A percentile compares a stretch with the other conserved stretches of the same genome.
Evolutionary conservation across 2,888 invertebrate genomes (phyloP).

Genomic region (Amphipoea lucens): DNA sequence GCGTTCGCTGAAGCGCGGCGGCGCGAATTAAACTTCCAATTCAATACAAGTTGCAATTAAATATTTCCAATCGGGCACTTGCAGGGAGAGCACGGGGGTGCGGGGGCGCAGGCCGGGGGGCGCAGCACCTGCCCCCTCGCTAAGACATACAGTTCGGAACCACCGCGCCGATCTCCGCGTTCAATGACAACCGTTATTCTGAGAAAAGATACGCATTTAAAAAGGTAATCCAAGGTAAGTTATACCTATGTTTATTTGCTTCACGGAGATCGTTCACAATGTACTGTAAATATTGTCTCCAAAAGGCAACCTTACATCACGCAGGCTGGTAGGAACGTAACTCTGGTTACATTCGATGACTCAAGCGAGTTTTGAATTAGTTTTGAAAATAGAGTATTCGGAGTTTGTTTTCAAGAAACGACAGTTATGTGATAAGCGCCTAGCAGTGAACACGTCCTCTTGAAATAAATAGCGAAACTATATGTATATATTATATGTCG

Average conservation of each 20-base stretch:
- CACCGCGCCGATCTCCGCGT: background rate
- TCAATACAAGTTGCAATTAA: constrained; percentile 44
- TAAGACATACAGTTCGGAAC: background rate
- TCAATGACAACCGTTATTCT: background rate
- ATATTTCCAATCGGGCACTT: constrained; percentile 32
- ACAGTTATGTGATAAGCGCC: too few relatives aligned
- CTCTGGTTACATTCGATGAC: background rate
- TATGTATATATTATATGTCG: too few relatives aligned
- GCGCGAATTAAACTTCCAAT: constrained; percentile 19
- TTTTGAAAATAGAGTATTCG: too few relatives aligned
- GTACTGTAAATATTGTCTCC: background rate
- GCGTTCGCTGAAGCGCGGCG: constrained; percentile 6
- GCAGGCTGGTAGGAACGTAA: background rate
- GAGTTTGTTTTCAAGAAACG: too few relatives aligned
- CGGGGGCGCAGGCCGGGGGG: background rate
- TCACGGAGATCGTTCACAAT: background rate
- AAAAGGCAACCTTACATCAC: background rate
- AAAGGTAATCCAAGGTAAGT: background rate
- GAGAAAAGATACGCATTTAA: background rate
- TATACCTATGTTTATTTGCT: background rate
- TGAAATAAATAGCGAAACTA: too few relatives aligned
- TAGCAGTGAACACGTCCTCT: too few relatives aligned
- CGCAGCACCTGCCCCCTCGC: background rate
- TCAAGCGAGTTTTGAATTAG: background rate
- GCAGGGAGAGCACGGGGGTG: background rate